Evolutionary conservation across 2,113 vertebrate genomes (phyloP), one percentile per base, ranked within the genome.

Genomic region (Typhlomys cinereus): DNA sequence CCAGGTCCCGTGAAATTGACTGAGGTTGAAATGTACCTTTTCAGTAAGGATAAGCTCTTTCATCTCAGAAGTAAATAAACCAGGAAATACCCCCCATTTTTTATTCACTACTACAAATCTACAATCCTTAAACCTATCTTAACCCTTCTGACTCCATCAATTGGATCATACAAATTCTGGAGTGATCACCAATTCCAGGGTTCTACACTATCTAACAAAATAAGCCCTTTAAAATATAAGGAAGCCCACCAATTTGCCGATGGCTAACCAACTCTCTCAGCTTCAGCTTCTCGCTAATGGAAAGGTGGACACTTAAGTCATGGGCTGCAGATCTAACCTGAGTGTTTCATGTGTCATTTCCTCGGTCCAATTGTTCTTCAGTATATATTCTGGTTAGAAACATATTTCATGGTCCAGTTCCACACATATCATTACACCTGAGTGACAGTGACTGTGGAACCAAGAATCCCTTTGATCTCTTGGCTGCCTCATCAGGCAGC

Each of bases 61-160:
- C n/a, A 67, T 73, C 54, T 86, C 44, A 74, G 31, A 92, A 73
- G 15, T 82, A 70, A 88, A 85, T 61, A 66, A 75, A 85, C 46
- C 50, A 80, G 27, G 75, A 85, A 67, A 78, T 66, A 73, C 9
- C 21, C 5, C 29, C 34, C 76, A 25, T 73, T 86, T 66, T 31
- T 89, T 46, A 82, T 59, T 64, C 46, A 73, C 39, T 73, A 21
- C 54, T 92, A 86, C 8, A 74, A 29, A 61, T 36, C 14, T 29
- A 59, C 18, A 73, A 46, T 48, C 34, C 46, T 29, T 46, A 87
- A 34, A 59, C 46, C 48, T 76, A 89, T 75, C 44, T 89, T 75
- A 91, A 80, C 12, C 2, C 13, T 81, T 75, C 34, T 67, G 20
- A 76, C 23, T 71, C 70, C 83, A 78, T 73, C 66, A 70, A 62